Conservation (phyloP, 2,113 vertebrate species). For the Plecotus auritus region DNA sequence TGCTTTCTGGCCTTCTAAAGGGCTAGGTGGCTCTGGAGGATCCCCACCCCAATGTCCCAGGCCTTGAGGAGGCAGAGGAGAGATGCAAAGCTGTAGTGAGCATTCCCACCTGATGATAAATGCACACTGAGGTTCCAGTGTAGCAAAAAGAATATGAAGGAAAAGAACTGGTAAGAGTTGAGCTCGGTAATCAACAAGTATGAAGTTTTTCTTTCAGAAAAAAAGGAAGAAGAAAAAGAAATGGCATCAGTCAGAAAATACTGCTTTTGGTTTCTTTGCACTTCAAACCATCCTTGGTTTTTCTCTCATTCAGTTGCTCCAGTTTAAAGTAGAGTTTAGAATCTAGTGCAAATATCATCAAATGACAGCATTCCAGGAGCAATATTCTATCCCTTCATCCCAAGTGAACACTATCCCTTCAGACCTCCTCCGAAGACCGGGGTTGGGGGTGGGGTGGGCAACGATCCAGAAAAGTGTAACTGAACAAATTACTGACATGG, state of each 20-base stretch:
- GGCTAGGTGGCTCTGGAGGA: background rate
- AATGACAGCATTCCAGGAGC: conserved; percentile 83
- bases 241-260: conserved; percentile 72
- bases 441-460: background rate
- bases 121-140: conserved; percentile 23
- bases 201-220: conserved; percentile 67
- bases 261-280: conserved; percentile 80
- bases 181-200: conserved; percentile 16
- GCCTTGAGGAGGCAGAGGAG: background rate
- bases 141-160: conserved; percentile 56
- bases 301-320: conserved; percentile 80
- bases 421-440: conserved; percentile 74
- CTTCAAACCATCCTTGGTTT: conserved; percentile 79
- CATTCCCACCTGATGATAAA: background rate
- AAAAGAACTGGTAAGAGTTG: conserved; percentile 39
- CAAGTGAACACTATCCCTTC: conserved; percentile 66
- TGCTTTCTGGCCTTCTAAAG: background rate
- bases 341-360: conserved; percentile 85
- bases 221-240: conserved; percentile 56
- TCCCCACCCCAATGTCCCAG: background rate
- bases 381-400: conserved; percentile 75
- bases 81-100: background rate
- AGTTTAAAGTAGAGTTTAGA: conserved; percentile 80
- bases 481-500: conserved; percentile 60
- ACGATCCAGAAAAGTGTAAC: conserved; percentile 73